A percentile compares a stretch with the other conserved stretches of the same genome.
Evolutionary conservation across 1,140 invertebrate species (phyloP).

Genomic region (Trinorchestia longiramus): DNA sequence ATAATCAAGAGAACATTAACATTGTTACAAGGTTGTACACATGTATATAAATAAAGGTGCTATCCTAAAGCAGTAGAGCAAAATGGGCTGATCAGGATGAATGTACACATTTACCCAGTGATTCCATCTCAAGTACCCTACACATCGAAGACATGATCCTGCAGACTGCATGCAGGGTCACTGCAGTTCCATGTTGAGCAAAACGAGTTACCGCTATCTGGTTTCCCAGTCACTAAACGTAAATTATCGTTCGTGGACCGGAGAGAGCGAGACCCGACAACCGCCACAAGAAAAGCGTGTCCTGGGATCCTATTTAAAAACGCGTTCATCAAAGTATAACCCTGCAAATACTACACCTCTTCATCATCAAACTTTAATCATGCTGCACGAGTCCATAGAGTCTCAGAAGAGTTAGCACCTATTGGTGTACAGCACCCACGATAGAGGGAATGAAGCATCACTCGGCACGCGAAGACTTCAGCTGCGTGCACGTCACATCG

Average conservation of each 20-base stretch:
- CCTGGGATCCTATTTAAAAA: not conserved
- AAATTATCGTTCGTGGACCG: not conserved
- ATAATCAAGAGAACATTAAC: not conserved
- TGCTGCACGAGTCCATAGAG: no score
- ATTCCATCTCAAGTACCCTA: not conserved
- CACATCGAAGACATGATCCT: not conserved
- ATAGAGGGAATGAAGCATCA: not conserved
- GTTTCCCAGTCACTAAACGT: not conserved
- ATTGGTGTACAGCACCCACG: not conserved
- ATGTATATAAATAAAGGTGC: not conserved
- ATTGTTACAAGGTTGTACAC: not conserved
- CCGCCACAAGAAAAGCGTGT: not conserved
- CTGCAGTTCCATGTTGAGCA: not conserved
- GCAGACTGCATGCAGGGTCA: not conserved
- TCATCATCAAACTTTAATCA: not conserved
- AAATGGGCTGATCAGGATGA: not conserved
- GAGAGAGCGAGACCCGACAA: not conserved
- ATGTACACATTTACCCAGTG: not conserved
- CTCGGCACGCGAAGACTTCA: not conserved
- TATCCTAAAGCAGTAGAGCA: not conserved
- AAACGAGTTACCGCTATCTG: not conserved
- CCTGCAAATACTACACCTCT: not conserved
- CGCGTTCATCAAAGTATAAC: not conserved
- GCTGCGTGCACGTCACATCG: not conserved
- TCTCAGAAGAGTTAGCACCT: not conserved